Evolutionary conservation across 1,140 invertebrate genomes (phyloP).

Genomic region (Drosophila leontia): DNA sequence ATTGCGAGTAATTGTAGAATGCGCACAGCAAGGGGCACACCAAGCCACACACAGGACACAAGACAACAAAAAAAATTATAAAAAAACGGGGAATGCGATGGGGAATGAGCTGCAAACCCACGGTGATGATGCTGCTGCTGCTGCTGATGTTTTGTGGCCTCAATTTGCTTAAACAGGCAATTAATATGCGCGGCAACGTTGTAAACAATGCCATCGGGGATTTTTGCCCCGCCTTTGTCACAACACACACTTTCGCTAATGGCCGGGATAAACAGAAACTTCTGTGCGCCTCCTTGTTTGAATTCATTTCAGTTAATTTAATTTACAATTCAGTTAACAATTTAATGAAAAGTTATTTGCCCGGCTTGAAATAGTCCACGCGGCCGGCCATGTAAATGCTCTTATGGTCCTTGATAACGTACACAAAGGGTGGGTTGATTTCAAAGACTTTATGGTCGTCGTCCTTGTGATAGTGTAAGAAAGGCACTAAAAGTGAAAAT

Average conservation of each 20-base stretch:
- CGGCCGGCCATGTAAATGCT: conserved; percentile 35
- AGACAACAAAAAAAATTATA: conserved; percentile 2
- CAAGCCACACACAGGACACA: background rate
- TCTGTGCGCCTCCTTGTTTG: conserved; percentile 19
- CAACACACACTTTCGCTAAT: conserved; percentile 34
- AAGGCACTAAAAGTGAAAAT: conserved; percentile 3
- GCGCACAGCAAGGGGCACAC: conserved; percentile 24
- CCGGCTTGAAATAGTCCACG: no score
- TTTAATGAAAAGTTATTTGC: background rate
- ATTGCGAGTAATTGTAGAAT: conserved; percentile 55
- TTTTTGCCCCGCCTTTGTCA: conserved; percentile 15
- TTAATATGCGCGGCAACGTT: conserved; percentile 80
- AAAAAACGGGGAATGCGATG: background rate
- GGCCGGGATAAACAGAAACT: conserved; percentile 51
- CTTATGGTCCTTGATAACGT: conserved; percentile 18
- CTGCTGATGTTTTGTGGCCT: conserved; percentile 65
- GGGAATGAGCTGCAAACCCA: conserved; percentile 13
- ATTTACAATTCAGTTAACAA: conserved; percentile 45
- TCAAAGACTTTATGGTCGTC: conserved; percentile 1
- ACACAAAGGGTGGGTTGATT: conserved; percentile 38
- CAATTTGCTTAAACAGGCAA: conserved; percentile 80
- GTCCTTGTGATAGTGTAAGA: background rate
- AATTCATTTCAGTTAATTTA: conserved; percentile 51
- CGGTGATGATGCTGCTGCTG: conserved; percentile 45
- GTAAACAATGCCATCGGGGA: conserved; percentile 66